phyloP scores from a whole-genome alignment of 1,140 invertebrate genomes.

The Phocides pigmalion region DNA sequence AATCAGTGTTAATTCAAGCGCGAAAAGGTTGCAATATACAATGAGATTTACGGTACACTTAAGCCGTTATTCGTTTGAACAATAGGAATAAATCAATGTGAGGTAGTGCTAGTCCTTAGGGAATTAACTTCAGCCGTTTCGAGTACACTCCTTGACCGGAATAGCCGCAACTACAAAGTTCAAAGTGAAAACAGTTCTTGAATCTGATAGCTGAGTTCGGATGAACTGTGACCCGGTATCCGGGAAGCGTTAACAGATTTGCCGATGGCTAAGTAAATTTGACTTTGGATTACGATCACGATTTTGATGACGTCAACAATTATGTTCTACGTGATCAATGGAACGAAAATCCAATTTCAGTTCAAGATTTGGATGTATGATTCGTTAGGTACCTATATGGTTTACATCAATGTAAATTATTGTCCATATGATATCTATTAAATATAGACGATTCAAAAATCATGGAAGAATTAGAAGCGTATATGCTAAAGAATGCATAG shows the following conservation, averaged over 20 bases:
- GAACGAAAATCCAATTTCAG: neutral
- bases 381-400: no score
- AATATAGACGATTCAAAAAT: no score
- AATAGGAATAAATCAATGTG: constrained; percentile 31
- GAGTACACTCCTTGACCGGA: constrained; percentile 33
- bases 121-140: constrained; percentile 33
- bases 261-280: constrained; percentile 2
- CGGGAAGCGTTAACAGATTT: constrained; percentile 20
- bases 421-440: no score
- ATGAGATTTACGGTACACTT: constrained; percentile 17
- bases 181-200: constrained; percentile 35
- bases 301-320: neutral
- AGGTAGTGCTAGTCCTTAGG: constrained; percentile 21
- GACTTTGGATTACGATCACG: constrained; percentile 13
- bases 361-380: no score
- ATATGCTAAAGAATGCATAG: no score
- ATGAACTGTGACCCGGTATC: constrained; percentile 6
- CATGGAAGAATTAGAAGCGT: no score
- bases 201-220: constrained; percentile 28
- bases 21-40: constrained; percentile 16
- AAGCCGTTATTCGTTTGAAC: constrained; percentile 22
- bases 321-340: constrained; percentile 12
- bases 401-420: no score
- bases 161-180: constrained; percentile 28
- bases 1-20: constrained; percentile 22